A percentile compares a stretch with the other conserved stretches of the same genome.
phyloP scores from a whole-genome alignment of 2,113 vertebrate species.

The Gorilla gorilla region DNA sequence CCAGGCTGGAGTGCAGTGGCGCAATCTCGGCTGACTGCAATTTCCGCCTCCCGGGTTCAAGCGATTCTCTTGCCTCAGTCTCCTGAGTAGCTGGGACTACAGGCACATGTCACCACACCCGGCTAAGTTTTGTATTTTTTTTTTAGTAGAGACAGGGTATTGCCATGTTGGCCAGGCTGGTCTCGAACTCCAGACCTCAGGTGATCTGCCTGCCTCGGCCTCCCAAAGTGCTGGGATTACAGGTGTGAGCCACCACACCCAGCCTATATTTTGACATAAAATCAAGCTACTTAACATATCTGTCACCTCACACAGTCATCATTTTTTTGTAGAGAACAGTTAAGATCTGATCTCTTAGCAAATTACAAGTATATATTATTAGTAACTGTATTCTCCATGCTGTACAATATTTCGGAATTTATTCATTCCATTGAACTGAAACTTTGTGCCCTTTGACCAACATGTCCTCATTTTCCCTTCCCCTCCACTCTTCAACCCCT shows the following conservation, averaged over 20 bases:
- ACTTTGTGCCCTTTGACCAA: background rate
- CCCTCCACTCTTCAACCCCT: background rate
- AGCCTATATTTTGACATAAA: background rate
- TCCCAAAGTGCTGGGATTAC: background rate
- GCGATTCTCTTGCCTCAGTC: background rate
- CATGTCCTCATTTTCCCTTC: background rate
- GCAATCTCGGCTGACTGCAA: background rate
- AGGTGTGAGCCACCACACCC: background rate
- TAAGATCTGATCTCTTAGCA: background rate
- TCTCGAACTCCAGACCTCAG: background rate
- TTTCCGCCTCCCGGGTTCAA: background rate
- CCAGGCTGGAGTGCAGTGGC: background rate
- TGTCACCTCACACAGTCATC: background rate
- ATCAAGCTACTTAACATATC: background rate
- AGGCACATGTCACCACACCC: background rate
- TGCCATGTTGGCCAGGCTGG: background rate
- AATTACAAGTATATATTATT: background rate
- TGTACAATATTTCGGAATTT: background rate
- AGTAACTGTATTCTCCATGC: background rate
- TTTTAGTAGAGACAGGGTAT: background rate
- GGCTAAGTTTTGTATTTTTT: background rate
- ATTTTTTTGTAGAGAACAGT: background rate
- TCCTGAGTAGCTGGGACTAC: background rate
- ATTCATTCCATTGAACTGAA: background rate
- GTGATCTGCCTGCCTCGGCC: background rate